Evolutionary conservation across 1,140 invertebrate genomes (phyloP), one percentile per base, ranked within the genome.

Genomic region (Scaptomyza pallida): DNA sequence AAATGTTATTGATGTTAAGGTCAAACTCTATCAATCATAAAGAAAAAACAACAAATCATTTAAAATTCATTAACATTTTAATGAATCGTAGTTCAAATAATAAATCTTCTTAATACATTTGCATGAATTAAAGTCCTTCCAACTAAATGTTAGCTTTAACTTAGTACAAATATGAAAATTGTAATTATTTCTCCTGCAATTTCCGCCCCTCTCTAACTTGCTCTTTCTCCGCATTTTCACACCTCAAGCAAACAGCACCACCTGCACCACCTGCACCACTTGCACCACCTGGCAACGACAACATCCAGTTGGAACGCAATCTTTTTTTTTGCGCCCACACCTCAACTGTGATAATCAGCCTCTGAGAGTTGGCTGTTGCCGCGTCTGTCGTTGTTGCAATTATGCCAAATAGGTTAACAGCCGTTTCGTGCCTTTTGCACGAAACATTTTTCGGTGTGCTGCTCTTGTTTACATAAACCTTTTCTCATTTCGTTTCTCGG

Each of bases 371-470:
- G 51, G 74, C 43, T 55, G 56, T 75, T 54, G 61, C 40, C 71
- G 8, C 26, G 26, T 30, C 8, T 30, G 79, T 72, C 55, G 69
- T 57, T 60, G 61, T 82, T 77, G 67, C 73, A 55, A 78, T 71
- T 83, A 82, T 68, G 81, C 68, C 81, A 86, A 85, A 85, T 85
- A 74, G 81, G 81, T 85, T 85, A 85, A 85, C 80, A 86, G 80
- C 80, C 62, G 60, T 85, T 83, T 86, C 81, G 80, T 85, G 80
- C 77, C 77, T 74, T 86, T 74, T 64, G 81, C 80, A 64, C 63
- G 76, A 76, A 78, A 72, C 1, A 74, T 55, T 63, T 76, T 50
- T 52, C 45, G 41, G 61, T 56, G 33, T 45, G n/a, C 52, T 55
- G 60, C 45, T 80, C n/a, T n/a, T 69, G 72, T 85, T 80, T 85